Percentiles rank a stretch among this genome's conserved stretches.
These are phyloP conservation scores for Syritta pipiens DNA, from an alignment of 2,888 invertebrate genomes.

Conservation along the genomic window DNA sequence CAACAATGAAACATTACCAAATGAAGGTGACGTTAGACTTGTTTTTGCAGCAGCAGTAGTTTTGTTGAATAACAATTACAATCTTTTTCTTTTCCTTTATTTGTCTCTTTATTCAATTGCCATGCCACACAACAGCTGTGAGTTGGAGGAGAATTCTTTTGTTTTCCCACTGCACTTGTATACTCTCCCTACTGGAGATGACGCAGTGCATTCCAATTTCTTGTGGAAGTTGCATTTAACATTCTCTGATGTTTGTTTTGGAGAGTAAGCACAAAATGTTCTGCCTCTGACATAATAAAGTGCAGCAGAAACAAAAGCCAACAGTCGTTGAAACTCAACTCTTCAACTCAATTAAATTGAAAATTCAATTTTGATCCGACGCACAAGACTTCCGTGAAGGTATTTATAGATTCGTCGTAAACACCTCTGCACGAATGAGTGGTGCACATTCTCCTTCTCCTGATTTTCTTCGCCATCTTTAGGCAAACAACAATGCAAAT, in stretches of 20 bases:
- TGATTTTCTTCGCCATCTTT: no score
- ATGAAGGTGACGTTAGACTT: conserved; percentile 28
- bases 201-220: conserved; percentile 38
- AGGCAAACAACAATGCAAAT: no score
- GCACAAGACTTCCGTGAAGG: conserved; percentile 21
- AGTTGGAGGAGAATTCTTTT: conserved; percentile 10
- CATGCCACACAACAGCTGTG: neutral
- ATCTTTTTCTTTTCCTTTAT: no score
- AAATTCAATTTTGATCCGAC: conserved; percentile 6
- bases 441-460: neutral
- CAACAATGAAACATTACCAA: neutral
- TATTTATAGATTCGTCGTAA: conserved; percentile 12
- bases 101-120: conserved; percentile 17
- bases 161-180: conserved; percentile 3
- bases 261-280: conserved; percentile 7
- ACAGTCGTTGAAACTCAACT: neutral
- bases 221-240: conserved; percentile 4
- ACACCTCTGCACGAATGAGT: neutral
- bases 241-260: no score
- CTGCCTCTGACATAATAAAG: conserved; percentile 21
- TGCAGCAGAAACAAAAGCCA: neutral
- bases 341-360: conserved; percentile 2
- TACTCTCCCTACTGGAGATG: conserved; percentile 16
- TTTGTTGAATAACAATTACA: conserved; percentile 49
- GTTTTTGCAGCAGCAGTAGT: conserved; percentile 10